Evolutionary conservation across 1,140 invertebrate species (phyloP).

Genomic region (Neoseiulus cucumeris): DNA sequence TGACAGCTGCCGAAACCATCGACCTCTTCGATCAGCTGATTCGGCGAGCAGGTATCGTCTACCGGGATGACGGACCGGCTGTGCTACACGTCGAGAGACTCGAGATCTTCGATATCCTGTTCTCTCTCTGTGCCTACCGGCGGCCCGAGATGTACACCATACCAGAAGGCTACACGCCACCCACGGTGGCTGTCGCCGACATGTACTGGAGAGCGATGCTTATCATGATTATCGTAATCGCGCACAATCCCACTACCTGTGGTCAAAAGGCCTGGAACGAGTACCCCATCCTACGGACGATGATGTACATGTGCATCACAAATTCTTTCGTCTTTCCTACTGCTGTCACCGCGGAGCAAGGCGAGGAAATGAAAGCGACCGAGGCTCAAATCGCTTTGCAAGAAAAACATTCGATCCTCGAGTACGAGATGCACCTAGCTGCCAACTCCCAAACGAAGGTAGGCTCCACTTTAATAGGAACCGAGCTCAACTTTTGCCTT

Average conservation of each 20-base stretch:
- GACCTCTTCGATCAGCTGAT: slow-evolving; percentile 67
- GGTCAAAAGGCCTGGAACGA: slow-evolving; percentile 64
- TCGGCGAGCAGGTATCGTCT: slow-evolving; percentile 38
- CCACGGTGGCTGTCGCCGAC: slow-evolving; percentile 66
- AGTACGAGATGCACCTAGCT: slow-evolving; percentile 80
- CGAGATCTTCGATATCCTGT: slow-evolving; percentile 68
- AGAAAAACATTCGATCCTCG: slow-evolving; percentile 62
- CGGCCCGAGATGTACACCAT: slow-evolving; percentile 78
- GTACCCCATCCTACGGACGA: slow-evolving; percentile 69
- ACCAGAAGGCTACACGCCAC: slow-evolving; percentile 59
- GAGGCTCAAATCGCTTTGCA: slow-evolving; percentile 41
- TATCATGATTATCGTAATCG: slow-evolving; percentile 64
- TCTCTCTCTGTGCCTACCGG: slow-evolving; percentile 70
- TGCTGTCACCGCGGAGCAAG: slow-evolving; percentile 34
- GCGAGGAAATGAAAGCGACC: slow-evolving; percentile 38
- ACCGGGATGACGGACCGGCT: slow-evolving; percentile 19
- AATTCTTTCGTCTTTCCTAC: slow-evolving; percentile 58
- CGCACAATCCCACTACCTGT: slow-evolving; percentile 72
- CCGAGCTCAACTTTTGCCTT: too few species aligned
- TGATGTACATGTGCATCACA: slow-evolving; percentile 95
- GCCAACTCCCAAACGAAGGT: slow-evolving; percentile 53
- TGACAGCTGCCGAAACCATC: slow-evolving; percentile 55
- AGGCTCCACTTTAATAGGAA: too few species aligned
- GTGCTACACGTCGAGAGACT: slow-evolving; percentile 48
- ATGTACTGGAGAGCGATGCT: slow-evolving; percentile 89